Conservation (phyloP, 1,140 invertebrate species). For the Aradophagus sp. region DNA sequence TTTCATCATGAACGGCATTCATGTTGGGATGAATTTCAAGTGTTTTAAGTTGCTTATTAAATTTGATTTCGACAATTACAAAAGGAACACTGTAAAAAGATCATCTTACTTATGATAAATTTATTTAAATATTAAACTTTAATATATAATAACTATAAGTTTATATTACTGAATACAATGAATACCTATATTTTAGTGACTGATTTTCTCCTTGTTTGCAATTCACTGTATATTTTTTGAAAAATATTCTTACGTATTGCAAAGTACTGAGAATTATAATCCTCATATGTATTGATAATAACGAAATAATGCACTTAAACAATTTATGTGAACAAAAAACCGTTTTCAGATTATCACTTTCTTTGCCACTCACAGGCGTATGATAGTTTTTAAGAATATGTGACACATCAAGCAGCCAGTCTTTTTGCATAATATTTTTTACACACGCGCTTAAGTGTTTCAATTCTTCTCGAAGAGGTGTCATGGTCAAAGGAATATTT, state of each 20-base stretch:
- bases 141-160: no score
- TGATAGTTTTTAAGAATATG: conserved; percentile 1
- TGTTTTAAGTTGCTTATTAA: neutral
- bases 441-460: conserved; percentile 1
- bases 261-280: conserved; percentile 7
- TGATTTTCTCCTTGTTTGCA: neutral
- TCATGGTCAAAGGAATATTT: conserved; percentile 7
- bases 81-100: conserved; percentile 19
- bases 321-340: neutral
- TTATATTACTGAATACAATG: no score
- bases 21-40: conserved; percentile 10
- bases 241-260: conserved; percentile 2
- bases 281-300: conserved; percentile 14
- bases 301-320: conserved; percentile 7
- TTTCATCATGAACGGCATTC: conserved; percentile 4
- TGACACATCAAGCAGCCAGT: conserved; percentile 8
- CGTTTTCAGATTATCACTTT: neutral
- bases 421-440: conserved; percentile 4
- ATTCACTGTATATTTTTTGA: conserved; percentile 8
- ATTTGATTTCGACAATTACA: conserved; percentile 7
- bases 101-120: no score
- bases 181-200: conserved; percentile 12
- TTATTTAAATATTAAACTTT: neutral
- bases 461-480: conserved; percentile 2
- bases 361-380: neutral